phyloP scores from a whole-genome alignment of 2,888 invertebrate genomes.

The Lasioglossum leucozonium region DNA sequence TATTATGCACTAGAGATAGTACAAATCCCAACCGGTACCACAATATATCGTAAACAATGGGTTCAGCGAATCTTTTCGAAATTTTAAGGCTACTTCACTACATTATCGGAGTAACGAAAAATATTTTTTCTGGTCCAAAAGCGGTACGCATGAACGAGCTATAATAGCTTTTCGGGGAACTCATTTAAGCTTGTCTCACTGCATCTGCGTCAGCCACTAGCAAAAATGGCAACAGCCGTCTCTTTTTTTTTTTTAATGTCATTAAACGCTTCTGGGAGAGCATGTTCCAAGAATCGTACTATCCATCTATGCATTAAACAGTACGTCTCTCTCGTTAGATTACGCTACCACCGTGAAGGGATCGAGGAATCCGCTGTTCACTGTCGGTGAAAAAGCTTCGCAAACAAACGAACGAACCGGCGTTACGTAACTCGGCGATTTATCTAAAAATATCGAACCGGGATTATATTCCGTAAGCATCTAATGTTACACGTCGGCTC shows the following conservation, averaged over 20 bases:
- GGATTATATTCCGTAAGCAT: constrained; percentile 53
- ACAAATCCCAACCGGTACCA: background rate
- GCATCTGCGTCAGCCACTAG: background rate
- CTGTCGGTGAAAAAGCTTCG: constrained; percentile 25
- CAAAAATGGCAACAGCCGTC: background rate
- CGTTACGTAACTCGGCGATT: constrained; percentile 42
- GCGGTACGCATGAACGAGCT: background rate
- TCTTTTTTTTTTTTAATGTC: background rate
- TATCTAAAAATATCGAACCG: constrained; percentile 46
- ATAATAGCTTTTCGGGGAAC: background rate
- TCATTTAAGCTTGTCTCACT: background rate
- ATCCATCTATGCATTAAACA: background rate
- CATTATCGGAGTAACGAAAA: background rate
- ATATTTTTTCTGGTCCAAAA: background rate
- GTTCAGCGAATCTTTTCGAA: background rate
- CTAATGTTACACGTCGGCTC: constrained; percentile 43
- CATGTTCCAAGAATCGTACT: background rate
- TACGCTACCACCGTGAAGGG: background rate
- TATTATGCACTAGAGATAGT: background rate
- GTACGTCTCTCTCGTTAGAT: background rate
- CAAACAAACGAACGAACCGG: constrained; percentile 12
- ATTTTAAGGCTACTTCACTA: background rate
- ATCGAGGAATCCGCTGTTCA: constrained; percentile 1
- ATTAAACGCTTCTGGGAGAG: background rate
- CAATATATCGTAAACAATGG: too few relatives aligned